Evolutionary conservation across 1,140 invertebrate species (phyloP).

Genomic region (Colletes latitarsis): DNA sequence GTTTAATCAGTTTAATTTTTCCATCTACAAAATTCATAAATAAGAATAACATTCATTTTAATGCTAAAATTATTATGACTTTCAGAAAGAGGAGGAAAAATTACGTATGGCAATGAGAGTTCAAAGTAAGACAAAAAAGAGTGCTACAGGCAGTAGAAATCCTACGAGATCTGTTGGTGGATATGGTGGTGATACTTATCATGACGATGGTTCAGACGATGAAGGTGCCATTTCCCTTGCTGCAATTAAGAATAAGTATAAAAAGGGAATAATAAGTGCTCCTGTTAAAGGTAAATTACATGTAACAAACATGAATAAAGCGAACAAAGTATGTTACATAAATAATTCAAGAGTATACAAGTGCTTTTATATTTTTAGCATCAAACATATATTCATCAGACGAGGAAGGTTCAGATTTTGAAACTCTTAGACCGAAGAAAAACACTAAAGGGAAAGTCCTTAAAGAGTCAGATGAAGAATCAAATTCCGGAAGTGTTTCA

Average conservation of each 20-base stretch:
- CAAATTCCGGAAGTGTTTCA: conserved; percentile 77
- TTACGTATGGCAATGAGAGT: conserved; percentile 91
- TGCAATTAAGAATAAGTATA: conserved; percentile 97
- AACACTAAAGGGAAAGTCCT: conserved; percentile 90
- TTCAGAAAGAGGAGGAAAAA: conserved; percentile 96
- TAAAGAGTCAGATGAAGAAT: conserved; percentile 91
- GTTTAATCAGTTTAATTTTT: conserved; percentile 8
- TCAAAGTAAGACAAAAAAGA: conserved; percentile 85
- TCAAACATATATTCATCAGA: conserved; percentile 95
- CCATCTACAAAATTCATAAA: background rate
- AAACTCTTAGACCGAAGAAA: conserved; percentile 88
- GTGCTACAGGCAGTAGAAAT: conserved; percentile 83
- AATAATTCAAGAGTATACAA: conserved; percentile 23
- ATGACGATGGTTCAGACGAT: conserved; percentile 94
- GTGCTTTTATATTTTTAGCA: conserved; percentile 76
- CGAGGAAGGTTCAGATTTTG: conserved; percentile 93
- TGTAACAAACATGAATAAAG: background rate
- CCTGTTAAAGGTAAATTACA: conserved; percentile 79
- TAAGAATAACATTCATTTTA: conserved; percentile 8
- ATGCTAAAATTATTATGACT: conserved; percentile 17
- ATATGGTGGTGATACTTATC: conserved; percentile 79
- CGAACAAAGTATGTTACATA: conserved; percentile 14
- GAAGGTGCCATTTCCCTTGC: conserved; percentile 95
- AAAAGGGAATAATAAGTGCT: conserved; percentile 82
- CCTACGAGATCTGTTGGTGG: conserved; percentile 83